A percentile compares a stretch with the other conserved stretches of the same genome.
Evolutionary conservation across 2,113 vertebrate genomes (phyloP).

Genomic region (Antennarius striatus): DNA sequence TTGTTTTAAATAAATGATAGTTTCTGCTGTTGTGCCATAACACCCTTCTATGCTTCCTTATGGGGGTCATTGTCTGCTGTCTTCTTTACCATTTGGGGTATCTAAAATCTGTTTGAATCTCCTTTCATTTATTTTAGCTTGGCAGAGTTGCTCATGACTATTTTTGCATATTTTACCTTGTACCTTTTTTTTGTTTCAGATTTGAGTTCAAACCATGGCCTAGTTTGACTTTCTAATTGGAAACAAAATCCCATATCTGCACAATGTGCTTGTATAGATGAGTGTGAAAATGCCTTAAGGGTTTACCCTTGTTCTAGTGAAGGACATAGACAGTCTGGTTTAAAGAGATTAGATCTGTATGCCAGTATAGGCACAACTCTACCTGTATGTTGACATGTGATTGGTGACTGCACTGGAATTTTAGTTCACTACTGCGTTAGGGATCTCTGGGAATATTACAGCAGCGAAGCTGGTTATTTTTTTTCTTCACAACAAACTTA

Average conservation of each 20-base stretch:
- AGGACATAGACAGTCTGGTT: background rate
- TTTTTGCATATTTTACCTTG: background rate
- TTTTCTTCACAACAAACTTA: background rate
- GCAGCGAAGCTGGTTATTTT: background rate
- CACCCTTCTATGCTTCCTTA: constrained; percentile 14
- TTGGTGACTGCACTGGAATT: constrained; percentile 10
- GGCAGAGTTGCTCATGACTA: background rate
- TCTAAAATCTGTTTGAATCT: background rate
- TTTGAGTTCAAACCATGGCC: background rate
- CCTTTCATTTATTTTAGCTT: background rate
- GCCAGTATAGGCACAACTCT: too few relatives aligned
- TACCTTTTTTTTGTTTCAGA: background rate
- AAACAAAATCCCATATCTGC: background rate
- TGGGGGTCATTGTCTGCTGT: constrained; percentile 46
- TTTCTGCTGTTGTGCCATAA: constrained; percentile 27
- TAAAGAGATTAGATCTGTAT: background rate
- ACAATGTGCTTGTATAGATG: constrained; percentile 10
- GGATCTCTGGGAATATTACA: constrained; percentile 49
- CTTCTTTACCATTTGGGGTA: constrained; percentile 52
- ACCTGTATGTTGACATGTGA: background rate
- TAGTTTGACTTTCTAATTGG: background rate
- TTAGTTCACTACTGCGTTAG: constrained; percentile 37
- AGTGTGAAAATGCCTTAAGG: constrained; percentile 45
- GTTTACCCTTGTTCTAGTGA: constrained; percentile 30
- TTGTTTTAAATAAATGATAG: background rate